A percentile compares a stretch with the other conserved stretches of the same genome.
Evolutionary conservation across 2,113 vertebrate species (phyloP).

Genomic region (Capra hircus): DNA sequence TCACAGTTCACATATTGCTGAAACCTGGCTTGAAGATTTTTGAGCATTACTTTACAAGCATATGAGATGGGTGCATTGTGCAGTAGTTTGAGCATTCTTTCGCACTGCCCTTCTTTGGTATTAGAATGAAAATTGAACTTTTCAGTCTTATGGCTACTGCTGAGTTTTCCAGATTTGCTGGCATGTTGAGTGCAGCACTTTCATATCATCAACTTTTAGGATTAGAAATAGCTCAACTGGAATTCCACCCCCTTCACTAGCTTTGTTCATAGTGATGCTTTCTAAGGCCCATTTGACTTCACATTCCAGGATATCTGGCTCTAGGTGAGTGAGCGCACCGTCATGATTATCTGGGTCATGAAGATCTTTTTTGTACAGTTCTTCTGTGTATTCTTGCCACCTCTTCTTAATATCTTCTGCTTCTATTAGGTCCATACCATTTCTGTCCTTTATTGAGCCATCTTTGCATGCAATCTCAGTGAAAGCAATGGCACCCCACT

Average conservation of each 20-base stretch:
- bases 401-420: neutral
- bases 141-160: neutral
- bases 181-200: neutral
- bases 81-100: neutral
- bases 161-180: neutral
- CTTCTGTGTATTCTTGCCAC: neutral
- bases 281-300: neutral
- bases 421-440: neutral
- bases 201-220: neutral
- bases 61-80: neutral
- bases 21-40: neutral
- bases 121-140: neutral
- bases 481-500: too few relatives aligned
- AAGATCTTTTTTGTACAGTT: neutral
- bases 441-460: neutral
- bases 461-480: neutral
- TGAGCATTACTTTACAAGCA: neutral
- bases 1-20: neutral
- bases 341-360: neutral
- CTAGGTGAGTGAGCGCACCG: fast-evolving
- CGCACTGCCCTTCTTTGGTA: neutral
- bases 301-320: neutral
- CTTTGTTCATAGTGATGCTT: fast-evolving
- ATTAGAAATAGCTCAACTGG: neutral
- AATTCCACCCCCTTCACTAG: neutral